Base-by-base conservation (phyloP, 2,888 invertebrate genomes). In the Lacanobia oleracea region DNA sequence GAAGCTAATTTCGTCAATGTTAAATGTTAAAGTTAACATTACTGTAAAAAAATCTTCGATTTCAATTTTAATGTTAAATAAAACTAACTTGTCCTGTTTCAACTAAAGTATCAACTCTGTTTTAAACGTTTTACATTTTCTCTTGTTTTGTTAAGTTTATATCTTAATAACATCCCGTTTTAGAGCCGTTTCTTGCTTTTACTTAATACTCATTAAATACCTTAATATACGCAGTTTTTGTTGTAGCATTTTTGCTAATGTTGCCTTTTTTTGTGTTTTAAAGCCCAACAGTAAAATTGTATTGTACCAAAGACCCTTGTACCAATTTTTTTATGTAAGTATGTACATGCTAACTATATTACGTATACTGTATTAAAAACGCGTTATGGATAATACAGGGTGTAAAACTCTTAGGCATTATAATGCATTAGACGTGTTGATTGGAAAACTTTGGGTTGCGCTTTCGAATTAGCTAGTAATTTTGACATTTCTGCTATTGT, bases 341-440 rank as follows among this genome's bases (percentile, higher is more conserved):
- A 79, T 85, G 75, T 78, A 79, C 53, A 83, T 86, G 82, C 82
- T 86, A 75, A 79, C 65, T 81, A 76, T 86, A 79, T 81, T 85
- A 83, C 77, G 72, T 89, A 87, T 85, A 86, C 87, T 93, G 92
- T 92, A 92, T 91, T 89, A 84, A 88, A 90, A 92, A 90, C 89
- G 89, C 92, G 90, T 93, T 92, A 94, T 95, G 95, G 94, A 94
- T 93, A 89, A 93, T 89, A 95, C 96, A 96, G 95, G 96, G 96
- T 96, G 94, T 91, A 91, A 87, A 89, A 91, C 90, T 92, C 90
- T 89, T 95, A 95, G 94, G 92, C 94, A 94, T 94, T 91, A 87
- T 89, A 89, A 90, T 91, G 93, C 92, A 88, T 82, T 83, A 86
- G 86, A 83, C 62, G 79, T 86, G 82, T 83, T 82, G 76, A 75